Base-by-base conservation (phyloP, 2,888 invertebrate species). In the Phorcus lineatus region DNA sequence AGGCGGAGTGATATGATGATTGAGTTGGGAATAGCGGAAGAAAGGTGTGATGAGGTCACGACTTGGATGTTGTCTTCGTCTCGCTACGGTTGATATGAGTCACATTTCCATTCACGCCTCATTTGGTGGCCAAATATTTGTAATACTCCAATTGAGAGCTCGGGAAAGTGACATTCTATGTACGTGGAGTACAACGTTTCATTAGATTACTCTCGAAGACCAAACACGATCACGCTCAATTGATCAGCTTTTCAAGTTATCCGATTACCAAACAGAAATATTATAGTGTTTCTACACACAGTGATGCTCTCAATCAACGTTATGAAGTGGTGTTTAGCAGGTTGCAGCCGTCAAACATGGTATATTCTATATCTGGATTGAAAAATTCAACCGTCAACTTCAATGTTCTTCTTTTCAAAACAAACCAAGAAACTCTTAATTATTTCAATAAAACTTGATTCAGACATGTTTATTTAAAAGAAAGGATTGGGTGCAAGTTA, bases 21-120 rank as follows among this genome's bases (percentile, higher is more conserved):
- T 40, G 70, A 36, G 70, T 70, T 70, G 19, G 31, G 19, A 40
- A 40, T 31, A 16, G 70, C 70, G 40, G 31, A 70, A 70, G 70
- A 36, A 70, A 70, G 70, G 70, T 70, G 70, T 70, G 70, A 70
- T 70, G 70, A 70, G 70, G 70, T 70, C 70, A 36, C 36, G 70
- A 70, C 70, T 36, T 40, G 36, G 40, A 70, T 57, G 70, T 70
- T 70, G 28, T 36, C 36, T 36, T 19, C 70, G 70, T 70, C 70
- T 36, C 70, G 70, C n/a, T 19, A 40, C 36, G 40, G 28, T 36
- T 36, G 24, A 70, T 36, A 70, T 70, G 70, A 70, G 70, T 70
- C 70, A 70, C 70, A 36, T 19, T 17, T 19, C 36, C 28, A n/a
- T 19, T 16, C 70, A 70, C 70, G 70, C n/a, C 70, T 70, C 70